Evolutionary conservation across 2,797 vertebrate genomes (phyloP).

Genomic region (Euphonia xanthogaster): DNA sequence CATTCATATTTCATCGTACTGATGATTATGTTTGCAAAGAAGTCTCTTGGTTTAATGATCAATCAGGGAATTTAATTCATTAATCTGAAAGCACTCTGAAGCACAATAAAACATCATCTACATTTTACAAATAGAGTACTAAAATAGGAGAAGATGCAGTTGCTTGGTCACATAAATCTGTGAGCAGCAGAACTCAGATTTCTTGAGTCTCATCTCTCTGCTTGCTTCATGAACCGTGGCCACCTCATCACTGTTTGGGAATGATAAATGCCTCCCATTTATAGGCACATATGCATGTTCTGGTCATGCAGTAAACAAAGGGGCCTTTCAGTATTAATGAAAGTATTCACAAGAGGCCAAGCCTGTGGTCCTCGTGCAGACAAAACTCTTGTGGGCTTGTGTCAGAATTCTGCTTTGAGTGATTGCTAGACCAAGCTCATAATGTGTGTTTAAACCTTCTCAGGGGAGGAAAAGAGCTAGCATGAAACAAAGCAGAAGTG

Average conservation of each 20-base stretch:
- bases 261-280: conserved; percentile 59
- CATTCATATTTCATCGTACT: conserved; percentile 15
- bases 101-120: neutral
- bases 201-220: conserved; percentile 40
- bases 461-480: neutral
- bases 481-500: neutral
- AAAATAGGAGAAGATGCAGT: neutral
- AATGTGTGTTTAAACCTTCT: conserved; percentile 37
- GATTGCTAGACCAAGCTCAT: neutral
- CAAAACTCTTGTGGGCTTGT: conserved; percentile 28
- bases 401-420: conserved; percentile 18
- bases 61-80: conserved; percentile 32
- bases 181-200: neutral
- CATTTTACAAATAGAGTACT: neutral
- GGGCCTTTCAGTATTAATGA: conserved; percentile 49
- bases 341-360: conserved; percentile 37
- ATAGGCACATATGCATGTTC: conserved; percentile 6
- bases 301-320: conserved; percentile 56
- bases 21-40: conserved; percentile 12
- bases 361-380: conserved; percentile 13
- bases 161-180: conserved; percentile 13
- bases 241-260: conserved; percentile 30
- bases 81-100: neutral
- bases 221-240: conserved; percentile 25
- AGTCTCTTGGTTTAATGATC: conserved; percentile 29